Evolutionary conservation across 2,888 invertebrate species (phyloP).

Genomic region (Xanthorhoe spadicearia): DNA sequence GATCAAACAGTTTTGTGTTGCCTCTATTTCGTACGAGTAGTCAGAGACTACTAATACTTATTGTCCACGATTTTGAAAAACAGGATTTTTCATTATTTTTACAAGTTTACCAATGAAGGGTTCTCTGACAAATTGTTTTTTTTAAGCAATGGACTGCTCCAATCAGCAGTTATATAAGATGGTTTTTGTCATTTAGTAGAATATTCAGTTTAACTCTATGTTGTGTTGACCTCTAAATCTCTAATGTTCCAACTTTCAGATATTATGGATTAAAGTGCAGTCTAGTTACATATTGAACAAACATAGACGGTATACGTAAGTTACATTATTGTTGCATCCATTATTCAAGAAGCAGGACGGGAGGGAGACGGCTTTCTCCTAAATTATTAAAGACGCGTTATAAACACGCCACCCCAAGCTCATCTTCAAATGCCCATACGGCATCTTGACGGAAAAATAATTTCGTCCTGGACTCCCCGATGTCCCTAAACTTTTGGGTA

Average conservation of each 20-base stretch:
- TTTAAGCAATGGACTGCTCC: too few species aligned
- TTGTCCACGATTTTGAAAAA: too few species aligned
- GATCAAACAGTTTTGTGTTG: neutral
- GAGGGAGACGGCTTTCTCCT: constrained; percentile 67
- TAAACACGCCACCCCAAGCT: constrained; percentile 74
- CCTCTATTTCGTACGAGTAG: too few species aligned
- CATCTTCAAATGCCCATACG: constrained; percentile 65
- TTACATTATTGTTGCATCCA: constrained; percentile 80
- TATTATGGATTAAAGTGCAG: neutral
- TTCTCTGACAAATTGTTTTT: too few species aligned
- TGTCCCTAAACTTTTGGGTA: constrained; percentile 44
- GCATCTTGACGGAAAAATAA: constrained; percentile 67
- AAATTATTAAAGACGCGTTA: constrained; percentile 83
- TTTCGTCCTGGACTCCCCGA: constrained; percentile 51
- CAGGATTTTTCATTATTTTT: too few species aligned
- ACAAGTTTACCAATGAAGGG: too few species aligned
- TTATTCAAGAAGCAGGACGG: constrained; percentile 74
- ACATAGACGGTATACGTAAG: constrained; percentile 60
- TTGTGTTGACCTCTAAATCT: neutral
- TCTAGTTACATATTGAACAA: constrained; percentile 56
- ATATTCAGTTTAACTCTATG: neutral
- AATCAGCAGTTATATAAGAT: neutral
- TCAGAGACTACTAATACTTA: too few species aligned
- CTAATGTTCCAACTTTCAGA: neutral
- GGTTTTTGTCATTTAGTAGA: neutral